Evolutionary conservation across 2,113 vertebrate species (phyloP).

Genomic region (Phoenicopterus ruber): DNA sequence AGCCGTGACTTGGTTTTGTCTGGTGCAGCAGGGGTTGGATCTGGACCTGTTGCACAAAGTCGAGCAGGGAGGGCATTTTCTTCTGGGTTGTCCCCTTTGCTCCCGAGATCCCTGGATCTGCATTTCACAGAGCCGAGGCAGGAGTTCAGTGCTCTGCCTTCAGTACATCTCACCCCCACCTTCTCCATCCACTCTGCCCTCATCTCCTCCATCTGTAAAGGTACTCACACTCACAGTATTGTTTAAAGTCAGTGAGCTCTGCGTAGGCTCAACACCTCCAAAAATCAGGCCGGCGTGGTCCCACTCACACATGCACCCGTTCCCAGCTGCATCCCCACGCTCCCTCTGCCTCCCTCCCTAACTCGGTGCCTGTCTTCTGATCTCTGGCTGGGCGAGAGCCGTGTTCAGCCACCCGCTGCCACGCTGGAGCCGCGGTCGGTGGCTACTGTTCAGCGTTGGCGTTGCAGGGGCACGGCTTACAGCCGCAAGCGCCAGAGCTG

Average conservation of each 20-base stretch:
- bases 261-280: background rate
- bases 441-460: background rate
- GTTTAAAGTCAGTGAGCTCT: background rate
- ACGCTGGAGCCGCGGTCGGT: fast-evolving
- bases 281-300: background rate
- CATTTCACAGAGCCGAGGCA: background rate
- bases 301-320: background rate
- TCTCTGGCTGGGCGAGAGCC: background rate
- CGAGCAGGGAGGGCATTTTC: background rate
- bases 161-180: background rate
- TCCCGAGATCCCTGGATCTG: background rate
- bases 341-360: background rate
- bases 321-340: background rate
- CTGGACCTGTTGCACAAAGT: background rate
- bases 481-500: background rate
- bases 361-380: too few relatives aligned
- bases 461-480: background rate
- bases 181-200: background rate
- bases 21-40: background rate
- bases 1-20: background rate
- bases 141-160: background rate
- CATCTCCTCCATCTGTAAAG: background rate
- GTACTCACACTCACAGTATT: background rate
- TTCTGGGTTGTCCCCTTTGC: background rate
- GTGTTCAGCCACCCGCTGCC: fast-evolving